phyloP scores from a whole-genome alignment of 2,888 invertebrate genomes.

The Cordilura impudica region DNA sequence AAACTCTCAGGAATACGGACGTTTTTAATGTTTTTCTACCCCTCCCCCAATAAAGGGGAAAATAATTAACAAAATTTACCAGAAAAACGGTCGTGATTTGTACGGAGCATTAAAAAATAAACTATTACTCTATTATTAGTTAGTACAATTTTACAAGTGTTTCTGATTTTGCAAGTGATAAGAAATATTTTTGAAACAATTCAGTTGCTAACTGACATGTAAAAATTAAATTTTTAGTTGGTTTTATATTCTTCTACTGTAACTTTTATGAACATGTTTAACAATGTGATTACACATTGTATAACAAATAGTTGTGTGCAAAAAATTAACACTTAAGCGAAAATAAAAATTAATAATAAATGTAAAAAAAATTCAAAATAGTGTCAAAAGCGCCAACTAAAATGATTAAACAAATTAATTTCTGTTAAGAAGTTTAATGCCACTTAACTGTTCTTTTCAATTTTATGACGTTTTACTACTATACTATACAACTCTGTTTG shows the following conservation, averaged over 20 bases:
- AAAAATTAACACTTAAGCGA: not conserved
- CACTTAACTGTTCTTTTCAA: no score
- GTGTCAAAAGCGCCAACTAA: no score
- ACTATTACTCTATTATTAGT: no score
- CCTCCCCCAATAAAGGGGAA: not conserved
- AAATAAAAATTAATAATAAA: not conserved
- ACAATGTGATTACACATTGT: not conserved
- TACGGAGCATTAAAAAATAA: constrained; percentile 6
- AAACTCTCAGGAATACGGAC: constrained; percentile 60
- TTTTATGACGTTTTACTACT: no score
- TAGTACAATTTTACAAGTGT: not conserved
- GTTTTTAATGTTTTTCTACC: constrained; percentile 25
- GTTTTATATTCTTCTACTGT: not conserved
- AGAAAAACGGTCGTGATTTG: constrained; percentile 21
- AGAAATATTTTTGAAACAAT: not conserved
- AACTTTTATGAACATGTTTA: not conserved
- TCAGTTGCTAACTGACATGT: constrained; percentile 41
- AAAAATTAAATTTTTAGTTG: constrained; percentile 28
- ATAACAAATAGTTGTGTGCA: not conserved
- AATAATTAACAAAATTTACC: not conserved
- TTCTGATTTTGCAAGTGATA: not conserved
- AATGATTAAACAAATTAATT: not conserved
- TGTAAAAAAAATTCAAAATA: not conserved
- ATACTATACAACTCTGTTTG: not conserved
- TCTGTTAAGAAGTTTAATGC: no score